Evolutionary conservation across 2,888 invertebrate genomes (phyloP), one percentile per base, ranked within the genome.

Genomic region (Trachelus iudaicus): DNA sequence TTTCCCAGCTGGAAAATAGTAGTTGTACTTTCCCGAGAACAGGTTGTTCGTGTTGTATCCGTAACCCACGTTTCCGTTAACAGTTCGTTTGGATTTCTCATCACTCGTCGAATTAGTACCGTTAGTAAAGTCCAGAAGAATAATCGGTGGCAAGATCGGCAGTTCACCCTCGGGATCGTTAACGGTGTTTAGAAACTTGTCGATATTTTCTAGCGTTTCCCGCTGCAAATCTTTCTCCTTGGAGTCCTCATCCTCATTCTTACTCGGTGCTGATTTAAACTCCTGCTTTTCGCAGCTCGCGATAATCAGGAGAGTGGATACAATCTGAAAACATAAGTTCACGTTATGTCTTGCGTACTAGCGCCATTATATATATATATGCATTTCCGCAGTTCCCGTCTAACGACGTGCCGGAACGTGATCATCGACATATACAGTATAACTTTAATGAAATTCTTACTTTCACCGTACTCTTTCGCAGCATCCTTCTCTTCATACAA

Each of bases 61-160:
- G 88, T 95, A 96, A 79, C 96, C 96, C 15, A 96, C 91, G 75
- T 95, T 94, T 1, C 94, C 94, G 82, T 96, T 95, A 23, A 96
- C 95, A 0, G 96, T 96, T 83, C 96, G 92, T 87, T 96, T 96
- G 0, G 87, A 85, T 77, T 91, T 91, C 31, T 89, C 91, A 4
- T 91, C 91, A n/a, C 79, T 69, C 4, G 78, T 75, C 11, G 80
- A 56, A 0, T 84, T 83, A 0, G 87, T 87, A 4, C 83, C 84
- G 73, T 91, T 90, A 1, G 84, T 88, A 40, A 91, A 91, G 69
- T 91, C 91, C 0, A 91, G 73, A 4, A 91, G 83, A 69, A 91
- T 90, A 34, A 91, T 84, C 1, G 91, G 91, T 0, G 91, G 91
- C 30, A 91, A 76, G 13, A 91, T 87, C 12, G 91, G 90, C 11